phyloP scores from a whole-genome alignment of 2,113 vertebrate genomes.

The Cynopterus brachyotis region DNA sequence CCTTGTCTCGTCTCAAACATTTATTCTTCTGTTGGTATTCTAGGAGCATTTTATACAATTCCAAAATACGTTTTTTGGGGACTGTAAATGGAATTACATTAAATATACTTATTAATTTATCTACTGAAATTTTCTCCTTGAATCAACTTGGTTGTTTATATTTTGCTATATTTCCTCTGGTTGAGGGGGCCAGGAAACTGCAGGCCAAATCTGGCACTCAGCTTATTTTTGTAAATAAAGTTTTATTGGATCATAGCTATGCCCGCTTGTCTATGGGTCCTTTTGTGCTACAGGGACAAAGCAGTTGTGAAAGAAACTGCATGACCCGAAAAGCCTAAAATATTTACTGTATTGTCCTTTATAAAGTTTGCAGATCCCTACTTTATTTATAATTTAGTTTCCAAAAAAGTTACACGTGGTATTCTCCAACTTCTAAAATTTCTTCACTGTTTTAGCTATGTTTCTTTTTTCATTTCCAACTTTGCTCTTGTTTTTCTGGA shows the following conservation, averaged over 20 bases:
- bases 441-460: background rate
- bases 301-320: background rate
- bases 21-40: background rate
- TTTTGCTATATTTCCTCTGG: background rate
- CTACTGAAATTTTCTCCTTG: background rate
- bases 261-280: background rate
- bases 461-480: background rate
- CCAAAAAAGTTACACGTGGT: background rate
- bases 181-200: background rate
- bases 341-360: background rate
- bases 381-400: background rate
- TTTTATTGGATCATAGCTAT: background rate
- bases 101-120: background rate
- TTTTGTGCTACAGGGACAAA: background rate
- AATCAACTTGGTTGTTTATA: background rate
- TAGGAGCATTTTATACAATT: background rate
- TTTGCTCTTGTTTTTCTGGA: background rate
- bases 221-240: background rate
- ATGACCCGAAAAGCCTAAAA: background rate
- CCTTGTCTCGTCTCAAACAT: background rate
- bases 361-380: background rate
- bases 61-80: background rate
- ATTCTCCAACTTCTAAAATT: background rate
- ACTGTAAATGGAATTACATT: background rate
- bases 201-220: background rate